These are phyloP conservation scores for Tachina lurida DNA, from an alignment of 2,888 invertebrate species.

Conservation along the genomic window DNA sequence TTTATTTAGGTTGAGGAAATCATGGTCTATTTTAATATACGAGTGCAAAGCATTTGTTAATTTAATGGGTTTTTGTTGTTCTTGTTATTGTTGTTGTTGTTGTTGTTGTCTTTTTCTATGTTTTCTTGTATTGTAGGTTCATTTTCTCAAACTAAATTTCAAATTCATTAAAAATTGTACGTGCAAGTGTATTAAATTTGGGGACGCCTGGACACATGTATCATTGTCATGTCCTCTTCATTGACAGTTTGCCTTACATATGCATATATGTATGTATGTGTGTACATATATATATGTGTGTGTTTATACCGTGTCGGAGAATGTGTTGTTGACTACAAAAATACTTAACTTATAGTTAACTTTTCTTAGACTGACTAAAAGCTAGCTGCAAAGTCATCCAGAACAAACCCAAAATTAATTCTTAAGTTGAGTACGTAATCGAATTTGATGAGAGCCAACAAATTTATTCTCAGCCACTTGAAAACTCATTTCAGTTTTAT, in stretches of 20 bases:
- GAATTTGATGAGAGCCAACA: too few relatives aligned
- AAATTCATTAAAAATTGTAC: constrained; percentile 42
- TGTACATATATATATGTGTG: background rate
- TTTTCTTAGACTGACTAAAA: too few relatives aligned
- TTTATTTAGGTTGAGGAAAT: constrained; percentile 60
- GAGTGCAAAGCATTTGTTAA: background rate
- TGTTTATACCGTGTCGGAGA: too few relatives aligned
- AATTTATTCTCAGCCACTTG: too few relatives aligned
- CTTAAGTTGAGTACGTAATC: too few relatives aligned
- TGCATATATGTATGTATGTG: background rate
- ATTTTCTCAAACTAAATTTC: constrained; percentile 23
- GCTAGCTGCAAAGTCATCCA: too few relatives aligned
- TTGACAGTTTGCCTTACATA: constrained; percentile 61
- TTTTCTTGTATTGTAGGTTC: constrained; percentile 23
- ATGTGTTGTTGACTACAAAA: too few relatives aligned
- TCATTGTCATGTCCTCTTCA: constrained; percentile 68
- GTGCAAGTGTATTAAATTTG: constrained; percentile 21
- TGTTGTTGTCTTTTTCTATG: constrained; percentile 2
- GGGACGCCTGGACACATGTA: constrained; percentile 45
- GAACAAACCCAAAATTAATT: too few relatives aligned
- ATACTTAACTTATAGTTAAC: too few relatives aligned
- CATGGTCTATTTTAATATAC: constrained; percentile 36
- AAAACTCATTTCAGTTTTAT: too few relatives aligned
- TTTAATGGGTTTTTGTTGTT: background rate
- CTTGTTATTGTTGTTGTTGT: background rate